Evolutionary conservation across 2,888 invertebrate species (phyloP).

Genomic region (Phania funesta): DNA sequence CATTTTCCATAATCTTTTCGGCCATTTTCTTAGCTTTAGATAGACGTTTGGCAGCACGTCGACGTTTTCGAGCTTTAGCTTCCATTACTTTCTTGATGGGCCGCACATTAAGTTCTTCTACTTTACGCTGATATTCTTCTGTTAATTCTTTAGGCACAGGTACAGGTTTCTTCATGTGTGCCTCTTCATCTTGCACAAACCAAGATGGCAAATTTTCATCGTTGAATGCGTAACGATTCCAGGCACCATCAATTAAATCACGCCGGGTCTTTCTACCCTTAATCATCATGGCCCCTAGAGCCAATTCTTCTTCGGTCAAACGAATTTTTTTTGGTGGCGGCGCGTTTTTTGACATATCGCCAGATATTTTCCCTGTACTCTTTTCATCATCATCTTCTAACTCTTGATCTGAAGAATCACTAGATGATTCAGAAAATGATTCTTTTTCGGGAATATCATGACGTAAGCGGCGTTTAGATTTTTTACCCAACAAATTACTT

Average conservation of each 20-base stretch:
- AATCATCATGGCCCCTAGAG: slow-evolving; percentile 94
- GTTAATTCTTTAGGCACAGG: slow-evolving; percentile 93
- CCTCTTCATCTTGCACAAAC: slow-evolving; percentile 96
- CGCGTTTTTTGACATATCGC: slow-evolving; percentile 72
- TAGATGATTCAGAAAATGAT: slow-evolving; percentile 71
- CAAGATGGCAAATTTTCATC: slow-evolving; percentile 96
- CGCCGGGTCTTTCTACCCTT: slow-evolving; percentile 94
- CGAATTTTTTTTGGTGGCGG: slow-evolving; percentile 83
- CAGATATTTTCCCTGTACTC: slow-evolving; percentile 60
- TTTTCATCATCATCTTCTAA: slow-evolving; percentile 74
- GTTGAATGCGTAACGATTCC: slow-evolving; percentile 96
- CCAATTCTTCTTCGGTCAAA: slow-evolving; percentile 92
- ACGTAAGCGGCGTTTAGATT: slow-evolving; percentile 77
- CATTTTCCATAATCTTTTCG: slow-evolving; percentile 94
- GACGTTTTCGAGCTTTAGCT: slow-evolving; percentile 98
- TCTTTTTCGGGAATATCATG: slow-evolving; percentile 70
- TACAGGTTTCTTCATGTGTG: slow-evolving; percentile 91
- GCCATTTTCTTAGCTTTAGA: slow-evolving; percentile 97
- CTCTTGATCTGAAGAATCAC: slow-evolving; percentile 73
- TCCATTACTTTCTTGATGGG: slow-evolving; percentile 99
- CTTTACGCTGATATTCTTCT: slow-evolving; percentile 90
- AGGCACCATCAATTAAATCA: slow-evolving; percentile 93
- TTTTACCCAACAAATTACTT: slow-evolving; percentile 74
- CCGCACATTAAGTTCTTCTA: slow-evolving; percentile 93
- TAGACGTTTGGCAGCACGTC: slow-evolving; percentile 90